Base-by-base conservation (phyloP, 2,797 vertebrate genomes). In the Acrossocheilus wenchowensis region DNA sequence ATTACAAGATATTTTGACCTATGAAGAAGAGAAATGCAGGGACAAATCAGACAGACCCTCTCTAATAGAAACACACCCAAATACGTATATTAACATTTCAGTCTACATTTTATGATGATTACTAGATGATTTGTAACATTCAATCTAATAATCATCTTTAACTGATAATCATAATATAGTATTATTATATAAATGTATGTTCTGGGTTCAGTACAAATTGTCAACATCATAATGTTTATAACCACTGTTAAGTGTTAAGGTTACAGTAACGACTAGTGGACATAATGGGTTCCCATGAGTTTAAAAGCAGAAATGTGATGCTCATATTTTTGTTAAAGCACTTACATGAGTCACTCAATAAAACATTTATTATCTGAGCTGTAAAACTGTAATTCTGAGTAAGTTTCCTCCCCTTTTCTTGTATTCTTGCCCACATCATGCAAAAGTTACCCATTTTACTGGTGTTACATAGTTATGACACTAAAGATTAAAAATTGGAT, bases 21-120 rank as follows among this genome's bases (percentile, higher is more conserved):
- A 68, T 36, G 36, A 81, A 64, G 45, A 43, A 26, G 83, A 89
- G 81, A 83, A 86, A 86, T 75, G 74, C 81, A 86, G 80, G 75
- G 41, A 83, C 80, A 85, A 80, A 87, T 69, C 79, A 23, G 82
- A 83, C 12, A 21, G 26, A 52, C 26, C 54, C 54, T 78, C 34
- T 50, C 48, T 30, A 6, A 57, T 52, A 34, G 62, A 64, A 64
- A 26, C 73, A 74, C 23, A 84, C 36, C 12, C 54, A 84, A 8
- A 81, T 6, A 73, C 30, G 21, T n/a, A 26, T 60, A 34, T 41
- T 45, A 34, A 48, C 78, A 66, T 48, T 48, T 66, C 1, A 3
- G 17, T 80, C n/a, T 80, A 9, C n/a, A 64, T 64, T 64, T 66
- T 66, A 66, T 45, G 9, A 39, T 39, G 2, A 41, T n/a, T 72